Base-by-base conservation (phyloP, 2,888 invertebrate species). In the Tetanocera ferruginea region DNA sequence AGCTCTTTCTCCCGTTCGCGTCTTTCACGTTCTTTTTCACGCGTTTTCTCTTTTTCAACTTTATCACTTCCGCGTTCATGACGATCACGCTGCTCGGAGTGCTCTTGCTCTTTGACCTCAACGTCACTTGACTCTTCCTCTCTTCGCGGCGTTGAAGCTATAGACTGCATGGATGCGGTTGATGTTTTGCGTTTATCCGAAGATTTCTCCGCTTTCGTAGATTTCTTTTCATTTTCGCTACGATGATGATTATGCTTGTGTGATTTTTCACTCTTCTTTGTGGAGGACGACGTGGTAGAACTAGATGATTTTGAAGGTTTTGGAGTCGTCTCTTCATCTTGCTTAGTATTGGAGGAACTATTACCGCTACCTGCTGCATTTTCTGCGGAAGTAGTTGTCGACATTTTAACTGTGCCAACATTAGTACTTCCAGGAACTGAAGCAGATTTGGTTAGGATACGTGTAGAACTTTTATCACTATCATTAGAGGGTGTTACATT, bases 351-450 rank as follows among this genome's bases (percentile, higher is more conserved):
- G 31, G 83, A 87, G 88, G 88, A 87, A 87, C 86, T 87, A 80
- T 69, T 64, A 86, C 89, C 88, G 83, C 83, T 85, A 77, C 84
- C 82, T 80, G 86, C 80, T 78, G 80, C 74, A 69, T 78, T 77
- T 74, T 80, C 77, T 67, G 78, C 75, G 75, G 76, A 43, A 55
- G 82, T 73, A 60, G 71, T 37, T 62, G 78, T 67, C 51, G 83
- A 51, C 23, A 80, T 69, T 80, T 83, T 85, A 55, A 87, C 82
- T 70, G 89, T 89, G 80, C 90, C 89, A 81, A 87, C 83, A 81
- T 89, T 90, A 80, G 88, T 89, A 85, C 89, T 89, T 37, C 90
- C 89, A 76, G 90, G 89, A 82, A 90, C 87, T 69, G 90, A 90
- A 57, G 83, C 84, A 43, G 89, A 89, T 81, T 90, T 90, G 52